Evolutionary conservation across 2,797 vertebrate species (phyloP), one percentile per base, ranked within the genome.

Genomic region (Enteromius paludinosus): DNA sequence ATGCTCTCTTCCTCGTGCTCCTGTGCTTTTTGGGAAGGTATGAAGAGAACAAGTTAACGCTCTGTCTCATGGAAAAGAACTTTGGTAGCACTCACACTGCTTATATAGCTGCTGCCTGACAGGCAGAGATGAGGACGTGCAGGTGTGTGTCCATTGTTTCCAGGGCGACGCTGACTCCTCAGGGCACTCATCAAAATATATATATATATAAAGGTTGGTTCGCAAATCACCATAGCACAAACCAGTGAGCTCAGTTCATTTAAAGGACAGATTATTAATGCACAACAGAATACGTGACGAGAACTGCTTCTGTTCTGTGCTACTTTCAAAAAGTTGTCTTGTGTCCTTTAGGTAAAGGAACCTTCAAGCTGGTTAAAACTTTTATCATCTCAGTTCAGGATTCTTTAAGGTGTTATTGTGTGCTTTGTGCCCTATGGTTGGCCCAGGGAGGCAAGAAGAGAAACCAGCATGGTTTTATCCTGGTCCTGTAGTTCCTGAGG

Each of bases 401-500:
- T 30, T 45, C 62, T 59, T 66, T 15, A 35, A 15, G 5, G 10
- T 33, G 3, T 25, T 70, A 20, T 25, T 74, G 9, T 69, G 52
- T 78, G 68, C 69, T 65, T 35, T 45, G 35, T 20, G 2, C 18
- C 70, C 68, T 5, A 41, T 30, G 45, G 76, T 43, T 30, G 68
- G 56, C 61, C 33, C 47, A 54, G 33, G 12, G 43, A 54, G 54
- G 49, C 30, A 2, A 1, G 25, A 6, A 8, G 25, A 71, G 38
- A 33, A 80, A 15, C 18, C n/a, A 61, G 66, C 41, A 64, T 62
- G 49, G 15, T 35, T 73, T 49, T 18, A 54, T 72, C 52, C 43
- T 14, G 41, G 56, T 70, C 45, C 43, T 35, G 81, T 72, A 78
- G 64, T 78, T 78, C 77, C 61, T 20, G 15, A 73, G 65, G 82